Evolutionary conservation across 2,888 invertebrate genomes (phyloP), one percentile per base, ranked within the genome.

Genomic region (Euzetes globulus): DNA sequence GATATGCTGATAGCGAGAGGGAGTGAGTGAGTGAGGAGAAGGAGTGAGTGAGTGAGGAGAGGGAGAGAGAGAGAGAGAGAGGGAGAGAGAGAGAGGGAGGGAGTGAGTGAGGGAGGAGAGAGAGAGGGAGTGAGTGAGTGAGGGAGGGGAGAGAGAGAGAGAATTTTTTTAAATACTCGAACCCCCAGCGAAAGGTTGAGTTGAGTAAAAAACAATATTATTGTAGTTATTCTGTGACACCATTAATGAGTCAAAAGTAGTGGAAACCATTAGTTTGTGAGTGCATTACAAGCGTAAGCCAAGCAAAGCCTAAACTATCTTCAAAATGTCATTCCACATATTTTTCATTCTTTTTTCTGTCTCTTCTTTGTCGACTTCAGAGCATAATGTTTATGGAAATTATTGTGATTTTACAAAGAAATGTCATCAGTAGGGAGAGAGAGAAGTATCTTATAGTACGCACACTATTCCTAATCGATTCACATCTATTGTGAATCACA

Each of bases 61-160:
- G 47, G 63, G 60, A 37, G 58, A n/a, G 33, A 27, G 63, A 65
- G 60, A 74, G 74, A 74, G 37, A 60, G 74, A 75, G 65, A 68
- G 60, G 63, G 75, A 63, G 45, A 65, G 45, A 63, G 60, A 33
- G 33, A 63, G 45, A 65, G 45, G 37, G 60, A 33, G 33, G 13
- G 47, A 47, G 58, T 27, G 68, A 41, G 29, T 15, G 29, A 33
- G 29, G 17, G 65, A 65, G 41, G 41, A 41, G 29, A 65, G 29
- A 33, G 29, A 37, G 65, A 65, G 41, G 11, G 41, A 41, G 41
- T 41, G n/a, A n/a, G n/a, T n/a, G n/a, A 41, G 41, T 11, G 11
- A 41, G 41, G 41, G 11, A 41, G 41, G 41, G 41, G 47, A 47
- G 47, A 47, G 47, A 47, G 47, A 47, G 47, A 47, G 47, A 47